Evolutionary conservation across 64 coral and sea anemone genomes (phyloP).

Genomic region (Stichodactyla mertensii): DNA sequence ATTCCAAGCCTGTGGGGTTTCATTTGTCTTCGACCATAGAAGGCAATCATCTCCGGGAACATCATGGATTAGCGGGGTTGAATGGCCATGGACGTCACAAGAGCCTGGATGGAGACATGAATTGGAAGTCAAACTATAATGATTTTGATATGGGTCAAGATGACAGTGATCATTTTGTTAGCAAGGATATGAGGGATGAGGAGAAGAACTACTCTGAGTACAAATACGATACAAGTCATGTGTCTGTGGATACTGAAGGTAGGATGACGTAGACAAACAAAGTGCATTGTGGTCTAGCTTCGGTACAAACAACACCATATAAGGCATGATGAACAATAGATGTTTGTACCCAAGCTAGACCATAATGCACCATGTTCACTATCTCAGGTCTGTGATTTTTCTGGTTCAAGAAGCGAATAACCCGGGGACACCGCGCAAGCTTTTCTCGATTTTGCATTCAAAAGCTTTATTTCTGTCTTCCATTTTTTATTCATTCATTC

Average conservation of each 20-base stretch:
- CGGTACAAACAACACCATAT: no score
- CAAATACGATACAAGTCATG: conserved; percentile 54
- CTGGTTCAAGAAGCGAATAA: no score
- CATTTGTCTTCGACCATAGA: background rate
- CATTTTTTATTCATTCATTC: no score
- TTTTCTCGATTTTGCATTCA: no score
- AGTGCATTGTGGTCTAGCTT: no score
- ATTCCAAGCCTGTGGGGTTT: background rate
- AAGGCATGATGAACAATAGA: no score
- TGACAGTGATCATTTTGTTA: background rate
- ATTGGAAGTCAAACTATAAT: background rate
- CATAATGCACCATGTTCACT: no score
- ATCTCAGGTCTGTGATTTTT: no score
- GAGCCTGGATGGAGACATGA: background rate
- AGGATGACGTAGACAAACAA: background rate
- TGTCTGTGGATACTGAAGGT: conserved; percentile 31
- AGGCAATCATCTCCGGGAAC: background rate
- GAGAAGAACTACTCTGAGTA: conserved; percentile 58
- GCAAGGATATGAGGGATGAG: background rate
- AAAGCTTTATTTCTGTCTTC: no score
- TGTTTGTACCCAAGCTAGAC: no score
- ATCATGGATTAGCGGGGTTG: background rate
- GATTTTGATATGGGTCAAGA: background rate
- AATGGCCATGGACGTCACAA: background rate
- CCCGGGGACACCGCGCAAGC: no score